Conservation (phyloP, 2,113 vertebrate genomes). For the Nothocercus julius region DNA sequence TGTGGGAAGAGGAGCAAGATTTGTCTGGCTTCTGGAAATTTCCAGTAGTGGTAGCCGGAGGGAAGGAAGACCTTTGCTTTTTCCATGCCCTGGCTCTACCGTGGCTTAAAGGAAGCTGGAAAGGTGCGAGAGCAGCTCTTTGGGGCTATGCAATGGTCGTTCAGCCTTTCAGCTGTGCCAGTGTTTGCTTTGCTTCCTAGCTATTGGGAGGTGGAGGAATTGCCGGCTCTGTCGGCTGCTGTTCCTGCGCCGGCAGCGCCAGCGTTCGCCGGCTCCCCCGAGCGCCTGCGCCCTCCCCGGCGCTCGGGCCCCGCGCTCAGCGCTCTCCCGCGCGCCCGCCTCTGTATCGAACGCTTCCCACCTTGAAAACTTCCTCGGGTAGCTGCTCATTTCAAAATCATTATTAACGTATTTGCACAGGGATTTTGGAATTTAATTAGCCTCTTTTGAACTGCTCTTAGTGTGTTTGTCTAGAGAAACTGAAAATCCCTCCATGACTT, state of each 20-base stretch:
- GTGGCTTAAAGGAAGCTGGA: not conserved
- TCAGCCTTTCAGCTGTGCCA: not conserved
- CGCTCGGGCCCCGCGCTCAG: not conserved
- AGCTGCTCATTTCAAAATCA: conserved; percentile 71
- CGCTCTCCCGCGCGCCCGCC: not conserved
- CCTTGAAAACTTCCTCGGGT: conserved; percentile 67
- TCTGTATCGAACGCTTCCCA: conserved; percentile 63
- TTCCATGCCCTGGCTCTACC: not conserved
- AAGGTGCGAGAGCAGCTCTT: not conserved
- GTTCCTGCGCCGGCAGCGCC: not conserved
- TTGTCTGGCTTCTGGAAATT: not conserved
- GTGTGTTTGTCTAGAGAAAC: conserved; percentile 68
- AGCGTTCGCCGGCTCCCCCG: not conserved
- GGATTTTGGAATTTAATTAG: conserved; percentile 76
- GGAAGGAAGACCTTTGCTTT: not conserved
- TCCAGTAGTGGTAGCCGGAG: not conserved
- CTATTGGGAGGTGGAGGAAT: not conserved
- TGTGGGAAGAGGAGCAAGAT: not conserved
- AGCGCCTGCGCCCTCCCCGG: no score
- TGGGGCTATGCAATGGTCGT: accelerated
- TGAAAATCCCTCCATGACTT: conserved; percentile 72
- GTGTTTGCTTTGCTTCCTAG: not conserved
- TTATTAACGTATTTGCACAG: conserved; percentile 70
- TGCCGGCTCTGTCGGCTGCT: not conserved
- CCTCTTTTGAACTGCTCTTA: conserved; percentile 72